Conservation (phyloP, 2,797 vertebrate species). For the Catamblyrhynchus diadema region DNA sequence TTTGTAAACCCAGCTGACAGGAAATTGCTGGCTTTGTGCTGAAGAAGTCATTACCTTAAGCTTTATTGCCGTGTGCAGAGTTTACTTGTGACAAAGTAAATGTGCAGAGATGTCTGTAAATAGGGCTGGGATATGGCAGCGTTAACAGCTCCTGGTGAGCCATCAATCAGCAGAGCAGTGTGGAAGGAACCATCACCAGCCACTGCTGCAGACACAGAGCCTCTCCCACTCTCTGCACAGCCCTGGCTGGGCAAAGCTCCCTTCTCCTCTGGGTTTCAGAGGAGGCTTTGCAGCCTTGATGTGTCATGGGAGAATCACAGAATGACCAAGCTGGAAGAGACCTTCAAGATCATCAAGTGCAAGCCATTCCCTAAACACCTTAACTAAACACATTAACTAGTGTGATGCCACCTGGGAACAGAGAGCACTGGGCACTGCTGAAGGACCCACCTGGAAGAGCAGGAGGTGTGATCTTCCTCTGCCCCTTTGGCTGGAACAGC, state of each 20-base stretch:
- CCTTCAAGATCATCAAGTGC: background rate
- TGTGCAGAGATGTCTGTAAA: constrained; percentile 64
- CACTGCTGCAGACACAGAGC: background rate
- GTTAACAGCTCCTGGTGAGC: constrained; percentile 48
- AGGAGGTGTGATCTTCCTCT: background rate
- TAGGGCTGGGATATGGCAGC: constrained; percentile 50
- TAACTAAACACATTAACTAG: background rate
- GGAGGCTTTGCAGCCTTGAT: background rate
- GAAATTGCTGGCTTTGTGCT: constrained; percentile 67
- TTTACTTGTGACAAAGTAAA: constrained; percentile 72
- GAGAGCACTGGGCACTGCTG: background rate
- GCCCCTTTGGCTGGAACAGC: background rate
- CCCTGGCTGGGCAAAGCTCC: background rate
- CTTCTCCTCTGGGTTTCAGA: rapidly evolving
- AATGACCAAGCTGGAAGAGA: background rate
- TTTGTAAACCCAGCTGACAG: constrained; percentile 68
- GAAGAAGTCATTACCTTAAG: constrained; percentile 72
- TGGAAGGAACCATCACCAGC: background rate
- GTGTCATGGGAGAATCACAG: background rate
- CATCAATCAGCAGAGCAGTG: constrained; percentile 50
- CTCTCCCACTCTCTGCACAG: background rate
- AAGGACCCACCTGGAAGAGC: background rate
- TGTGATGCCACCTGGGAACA: background rate
- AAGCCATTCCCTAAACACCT: background rate
- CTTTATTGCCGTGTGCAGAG: constrained; percentile 66